phyloP scores from a whole-genome alignment of 2,888 invertebrate species.

The Agrotis clavis region DNA sequence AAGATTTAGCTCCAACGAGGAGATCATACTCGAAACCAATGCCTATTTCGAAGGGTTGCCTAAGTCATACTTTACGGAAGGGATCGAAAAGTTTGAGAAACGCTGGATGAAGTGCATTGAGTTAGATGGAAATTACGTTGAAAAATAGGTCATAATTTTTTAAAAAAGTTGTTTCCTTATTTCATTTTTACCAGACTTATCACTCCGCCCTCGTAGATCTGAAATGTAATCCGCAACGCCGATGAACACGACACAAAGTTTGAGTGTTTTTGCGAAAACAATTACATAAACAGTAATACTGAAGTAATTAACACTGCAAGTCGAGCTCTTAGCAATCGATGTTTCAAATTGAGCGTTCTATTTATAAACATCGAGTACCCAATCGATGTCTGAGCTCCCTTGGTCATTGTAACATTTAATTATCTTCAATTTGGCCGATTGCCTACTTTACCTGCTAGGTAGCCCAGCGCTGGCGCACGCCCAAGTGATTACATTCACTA shows the following conservation, averaged over 20 bases:
- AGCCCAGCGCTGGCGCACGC: conserved; percentile 80
- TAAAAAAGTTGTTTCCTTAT: no score
- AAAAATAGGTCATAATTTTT: no score
- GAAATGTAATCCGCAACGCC: conserved; percentile 18
- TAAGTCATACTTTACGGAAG: no score
- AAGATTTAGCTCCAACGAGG: no score
- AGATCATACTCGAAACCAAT: no score
- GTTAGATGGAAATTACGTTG: no score
- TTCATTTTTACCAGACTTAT: no score
- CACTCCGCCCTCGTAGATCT: no score
- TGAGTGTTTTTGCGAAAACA: conserved; percentile 10
- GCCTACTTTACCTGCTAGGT: conserved; percentile 89
- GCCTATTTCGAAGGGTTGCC: no score
- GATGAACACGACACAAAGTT: conserved; percentile 18
- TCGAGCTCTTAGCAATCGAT: conserved; percentile 30
- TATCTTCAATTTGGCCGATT: conserved; percentile 88
- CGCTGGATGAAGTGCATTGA: no score
- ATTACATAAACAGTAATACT: conserved; percentile 8
- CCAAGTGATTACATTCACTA: conserved; percentile 89
- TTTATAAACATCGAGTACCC: conserved; percentile 72
- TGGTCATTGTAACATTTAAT: conserved; percentile 89
- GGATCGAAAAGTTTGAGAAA: no score
- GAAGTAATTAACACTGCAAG: conserved; percentile 54
- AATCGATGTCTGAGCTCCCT: conserved; percentile 83
- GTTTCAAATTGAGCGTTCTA: conserved; percentile 69